These are phyloP conservation scores for Gephyroberyx darwinii DNA, from an alignment of 2,797 vertebrate species.

Conservation along the genomic window DNA sequence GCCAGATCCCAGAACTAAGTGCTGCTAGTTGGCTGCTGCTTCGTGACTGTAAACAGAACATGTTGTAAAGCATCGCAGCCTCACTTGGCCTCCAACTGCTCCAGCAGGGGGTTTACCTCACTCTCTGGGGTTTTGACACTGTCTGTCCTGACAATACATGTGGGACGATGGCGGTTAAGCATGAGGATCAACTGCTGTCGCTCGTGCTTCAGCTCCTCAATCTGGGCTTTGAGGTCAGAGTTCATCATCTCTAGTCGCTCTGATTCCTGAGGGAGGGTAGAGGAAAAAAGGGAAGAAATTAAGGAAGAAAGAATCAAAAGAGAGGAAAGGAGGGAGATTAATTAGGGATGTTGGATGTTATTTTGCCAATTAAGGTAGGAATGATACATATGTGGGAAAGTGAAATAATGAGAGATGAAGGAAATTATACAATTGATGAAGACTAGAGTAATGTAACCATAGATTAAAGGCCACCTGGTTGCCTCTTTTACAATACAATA, in stretches of 20 bases:
- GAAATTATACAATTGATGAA: too few species aligned
- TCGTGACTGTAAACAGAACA: constrained; percentile 65
- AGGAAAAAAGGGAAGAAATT: not conserved
- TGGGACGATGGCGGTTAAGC: constrained; percentile 95
- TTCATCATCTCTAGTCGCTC: constrained; percentile 96
- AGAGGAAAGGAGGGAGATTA: not conserved
- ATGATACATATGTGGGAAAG: not conserved
- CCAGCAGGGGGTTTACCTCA: constrained; percentile 88
- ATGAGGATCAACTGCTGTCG: constrained; percentile 95
- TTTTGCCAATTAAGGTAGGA: not conserved
- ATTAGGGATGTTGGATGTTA: not conserved
- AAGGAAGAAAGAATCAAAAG: not conserved
- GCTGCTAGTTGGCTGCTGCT: constrained; percentile 73
- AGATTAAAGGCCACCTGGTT: too few species aligned
- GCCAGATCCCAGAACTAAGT: constrained; percentile 72
- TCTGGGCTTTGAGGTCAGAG: constrained; percentile 94
- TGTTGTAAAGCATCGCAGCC: constrained; percentile 16
- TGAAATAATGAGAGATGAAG: too few species aligned
- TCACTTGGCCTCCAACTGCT: constrained; percentile 91
- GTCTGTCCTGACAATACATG: constrained; percentile 95
- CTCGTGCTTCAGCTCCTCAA: constrained; percentile 95
- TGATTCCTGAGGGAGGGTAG: constrained; percentile 84
- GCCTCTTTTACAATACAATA: too few species aligned
- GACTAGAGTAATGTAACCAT: too few species aligned
- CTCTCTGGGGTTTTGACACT: constrained; percentile 91